Percentiles rank a stretch among this genome's conserved stretches.
Evolutionary conservation across 1,140 invertebrate species (phyloP).

Genomic region (Lithobius niger): DNA sequence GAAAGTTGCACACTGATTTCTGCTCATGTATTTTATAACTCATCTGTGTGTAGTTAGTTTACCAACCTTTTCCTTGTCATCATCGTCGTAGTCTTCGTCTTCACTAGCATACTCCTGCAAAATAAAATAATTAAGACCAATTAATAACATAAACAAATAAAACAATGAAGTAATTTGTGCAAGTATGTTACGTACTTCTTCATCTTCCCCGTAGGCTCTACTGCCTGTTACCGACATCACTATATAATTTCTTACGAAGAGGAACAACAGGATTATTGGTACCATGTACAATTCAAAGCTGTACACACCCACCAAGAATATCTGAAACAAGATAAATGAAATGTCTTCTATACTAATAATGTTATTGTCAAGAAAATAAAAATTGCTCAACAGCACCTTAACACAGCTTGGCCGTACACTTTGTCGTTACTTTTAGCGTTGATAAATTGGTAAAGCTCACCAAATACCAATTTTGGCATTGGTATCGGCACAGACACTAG

Average conservation of each 20-base stretch:
- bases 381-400: too few species aligned
- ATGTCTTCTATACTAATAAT: neutral
- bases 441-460: too few species aligned
- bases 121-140: neutral
- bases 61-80: constrained; percentile 55
- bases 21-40: neutral
- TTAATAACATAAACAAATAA: neutral
- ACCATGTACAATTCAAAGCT: constrained; percentile 81
- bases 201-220: constrained; percentile 14
- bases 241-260: constrained; percentile 53
- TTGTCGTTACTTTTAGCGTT: too few species aligned
- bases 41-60: constrained; percentile 2
- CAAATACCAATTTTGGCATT: too few species aligned
- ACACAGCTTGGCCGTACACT: too few species aligned
- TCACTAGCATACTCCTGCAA: constrained; percentile 22
- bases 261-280: constrained; percentile 54
- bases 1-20: neutral
- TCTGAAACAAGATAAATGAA: constrained; percentile 13
- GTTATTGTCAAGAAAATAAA: neutral
- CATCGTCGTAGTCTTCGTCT: constrained; percentile 61
- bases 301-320: constrained; percentile 62
- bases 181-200: constrained; percentile 15
- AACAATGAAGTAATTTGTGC: neutral
- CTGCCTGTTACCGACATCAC: constrained; percentile 16
- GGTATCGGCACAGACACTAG: too few species aligned